Evolutionary conservation across 2,797 vertebrate genomes (phyloP).

Genomic region (Enteromius afrohamiltoni): DNA sequence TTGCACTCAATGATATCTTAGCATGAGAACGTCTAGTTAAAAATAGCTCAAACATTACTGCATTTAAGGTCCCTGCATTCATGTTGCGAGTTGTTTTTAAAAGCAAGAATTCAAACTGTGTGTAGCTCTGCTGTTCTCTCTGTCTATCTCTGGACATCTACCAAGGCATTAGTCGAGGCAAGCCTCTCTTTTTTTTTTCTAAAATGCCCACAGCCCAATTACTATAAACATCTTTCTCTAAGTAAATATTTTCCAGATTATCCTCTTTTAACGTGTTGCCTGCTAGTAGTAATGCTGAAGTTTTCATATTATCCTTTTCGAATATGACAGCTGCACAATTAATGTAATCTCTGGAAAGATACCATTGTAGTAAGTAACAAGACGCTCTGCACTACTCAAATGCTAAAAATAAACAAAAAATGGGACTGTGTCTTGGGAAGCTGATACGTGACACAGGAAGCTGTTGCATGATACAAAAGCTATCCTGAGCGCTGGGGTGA

Average conservation of each 20-base stretch:
- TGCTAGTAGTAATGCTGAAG: background rate
- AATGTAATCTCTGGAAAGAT: constrained; percentile 9
- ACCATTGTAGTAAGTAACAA: background rate
- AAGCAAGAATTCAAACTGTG: constrained; percentile 11
- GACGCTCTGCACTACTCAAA: constrained; percentile 10
- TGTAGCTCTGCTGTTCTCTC: constrained; percentile 3
- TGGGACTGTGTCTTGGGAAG: background rate
- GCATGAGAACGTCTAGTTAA: constrained; percentile 8
- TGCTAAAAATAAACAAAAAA: background rate
- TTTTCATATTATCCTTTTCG: background rate
- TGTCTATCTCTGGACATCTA: constrained; percentile 23
- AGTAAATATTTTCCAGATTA: constrained; percentile 46
- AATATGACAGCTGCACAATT: constrained; percentile 15
- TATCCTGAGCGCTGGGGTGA: constrained; percentile 3
- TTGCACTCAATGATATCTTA: background rate
- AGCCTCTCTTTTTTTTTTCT: constrained; percentile 23
- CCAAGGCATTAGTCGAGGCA: constrained; percentile 37
- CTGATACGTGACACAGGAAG: constrained; percentile 12
- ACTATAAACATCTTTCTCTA: constrained; percentile 13
- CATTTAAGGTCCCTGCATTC: background rate
- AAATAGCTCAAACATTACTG: background rate
- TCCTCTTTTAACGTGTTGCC: constrained; percentile 16
- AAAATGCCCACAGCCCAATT: constrained; percentile 28
- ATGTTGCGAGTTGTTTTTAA: background rate
- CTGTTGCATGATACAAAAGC: constrained; percentile 26